Evolutionary conservation across 2,797 vertebrate genomes (phyloP).

Genomic region (Karalla daura): DNA sequence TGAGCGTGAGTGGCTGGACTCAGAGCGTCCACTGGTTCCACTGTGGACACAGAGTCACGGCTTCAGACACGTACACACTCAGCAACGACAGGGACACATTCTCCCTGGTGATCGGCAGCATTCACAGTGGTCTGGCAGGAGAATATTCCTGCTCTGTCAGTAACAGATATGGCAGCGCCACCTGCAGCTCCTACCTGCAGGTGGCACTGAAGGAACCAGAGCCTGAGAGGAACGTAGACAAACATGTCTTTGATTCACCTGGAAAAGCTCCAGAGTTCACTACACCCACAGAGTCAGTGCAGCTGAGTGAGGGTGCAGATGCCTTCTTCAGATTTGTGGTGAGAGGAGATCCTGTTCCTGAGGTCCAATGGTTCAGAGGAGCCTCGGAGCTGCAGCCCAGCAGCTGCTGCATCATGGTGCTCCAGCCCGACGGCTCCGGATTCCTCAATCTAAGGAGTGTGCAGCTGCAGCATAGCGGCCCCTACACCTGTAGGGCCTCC

Average conservation of each 20-base stretch:
- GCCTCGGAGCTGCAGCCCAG: slow-evolving; percentile 75
- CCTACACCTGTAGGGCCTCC: slow-evolving; percentile 86
- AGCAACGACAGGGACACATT: slow-evolving; percentile 84
- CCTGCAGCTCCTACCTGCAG: slow-evolving; percentile 85
- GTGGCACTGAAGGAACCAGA: slow-evolving; percentile 74
- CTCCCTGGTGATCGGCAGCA: slow-evolving; percentile 86
- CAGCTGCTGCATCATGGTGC: slow-evolving; percentile 72
- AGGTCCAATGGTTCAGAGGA: slow-evolving; percentile 88
- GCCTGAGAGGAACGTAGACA: slow-evolving; percentile 18
- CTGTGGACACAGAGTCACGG: slow-evolving; percentile 78
- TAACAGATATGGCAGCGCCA: slow-evolving; percentile 84
- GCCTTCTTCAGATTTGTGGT: slow-evolving; percentile 86
- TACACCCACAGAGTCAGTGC: slow-evolving; percentile 74
- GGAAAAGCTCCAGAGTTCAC: slow-evolving; percentile 83
- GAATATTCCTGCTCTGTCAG: slow-evolving; percentile 88
- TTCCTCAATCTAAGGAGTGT: slow-evolving; percentile 83
- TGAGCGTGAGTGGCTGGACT: slow-evolving; percentile 87
- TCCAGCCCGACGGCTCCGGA: slow-evolving; percentile 86
- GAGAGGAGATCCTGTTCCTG: slow-evolving; percentile 84
- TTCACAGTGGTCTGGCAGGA: slow-evolving; percentile 82
- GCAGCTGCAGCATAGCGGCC: slow-evolving; percentile 80
- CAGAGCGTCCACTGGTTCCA: slow-evolving; percentile 89
- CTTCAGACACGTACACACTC: slow-evolving; percentile 81
- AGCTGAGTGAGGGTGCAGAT: slow-evolving; percentile 73
- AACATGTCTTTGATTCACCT: neutral